Evolutionary conservation across 2,113 vertebrate species (phyloP).

Genomic region (Gallinago media): DNA sequence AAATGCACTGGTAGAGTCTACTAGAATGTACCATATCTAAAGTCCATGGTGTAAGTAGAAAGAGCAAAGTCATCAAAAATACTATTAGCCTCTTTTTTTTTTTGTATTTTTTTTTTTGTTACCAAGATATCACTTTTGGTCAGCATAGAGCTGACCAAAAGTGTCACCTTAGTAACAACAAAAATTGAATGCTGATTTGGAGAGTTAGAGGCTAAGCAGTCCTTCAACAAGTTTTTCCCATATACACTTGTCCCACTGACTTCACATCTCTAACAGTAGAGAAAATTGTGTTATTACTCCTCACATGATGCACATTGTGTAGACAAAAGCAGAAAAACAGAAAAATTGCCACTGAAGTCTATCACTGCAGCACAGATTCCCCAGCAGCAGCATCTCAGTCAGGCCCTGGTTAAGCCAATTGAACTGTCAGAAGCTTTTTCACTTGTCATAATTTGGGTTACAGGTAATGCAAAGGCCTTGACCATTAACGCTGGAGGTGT

Average conservation of each 20-base stretch:
- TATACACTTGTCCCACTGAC: neutral
- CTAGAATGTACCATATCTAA: neutral
- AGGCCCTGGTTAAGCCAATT: neutral
- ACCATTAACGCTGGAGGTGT: neutral
- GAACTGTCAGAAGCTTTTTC: neutral
- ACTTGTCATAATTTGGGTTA: neutral
- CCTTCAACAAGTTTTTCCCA: neutral
- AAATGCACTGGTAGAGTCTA: neutral
- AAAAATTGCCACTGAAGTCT: neutral
- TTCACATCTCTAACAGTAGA: neutral
- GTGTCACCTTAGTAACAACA: neutral
- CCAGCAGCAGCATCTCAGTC: neutral
- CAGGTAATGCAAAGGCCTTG: neutral
- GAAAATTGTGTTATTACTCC: neutral
- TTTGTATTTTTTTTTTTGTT: neutral
- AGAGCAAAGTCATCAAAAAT: neutral
- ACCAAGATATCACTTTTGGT: too few species aligned
- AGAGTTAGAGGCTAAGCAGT: neutral
- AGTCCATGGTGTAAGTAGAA: neutral
- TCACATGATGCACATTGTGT: neutral
- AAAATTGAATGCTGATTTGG: neutral
- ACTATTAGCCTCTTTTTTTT: neutral
- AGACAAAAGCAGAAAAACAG: neutral
- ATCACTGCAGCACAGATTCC: neutral
- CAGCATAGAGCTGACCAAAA: neutral